These are phyloP conservation scores for Hylia prasina DNA, from an alignment of 2,113 vertebrate species.

Conservation along the genomic window DNA sequence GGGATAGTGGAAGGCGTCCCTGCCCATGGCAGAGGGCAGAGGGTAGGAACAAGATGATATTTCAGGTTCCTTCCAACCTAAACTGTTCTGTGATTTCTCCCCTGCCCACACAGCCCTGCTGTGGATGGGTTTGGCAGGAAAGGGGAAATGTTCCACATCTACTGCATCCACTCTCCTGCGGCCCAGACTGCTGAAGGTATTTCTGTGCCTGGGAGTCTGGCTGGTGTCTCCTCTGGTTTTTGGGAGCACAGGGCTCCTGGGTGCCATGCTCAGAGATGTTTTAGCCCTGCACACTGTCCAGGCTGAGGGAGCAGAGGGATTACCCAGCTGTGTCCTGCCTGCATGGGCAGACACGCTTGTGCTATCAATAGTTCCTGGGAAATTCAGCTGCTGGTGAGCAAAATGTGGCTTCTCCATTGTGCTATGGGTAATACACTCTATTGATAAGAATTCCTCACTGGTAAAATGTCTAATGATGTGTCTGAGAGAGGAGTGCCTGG, in stretches of 20 bases:
- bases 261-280: background rate
- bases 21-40: background rate
- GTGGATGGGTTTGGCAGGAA: background rate
- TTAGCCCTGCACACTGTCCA: background rate
- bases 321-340: background rate
- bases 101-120: background rate
- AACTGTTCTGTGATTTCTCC: background rate
- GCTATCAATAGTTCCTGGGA: background rate
- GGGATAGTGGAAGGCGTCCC: background rate
- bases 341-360: background rate
- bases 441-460: slow-evolving; percentile 17
- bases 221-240: background rate
- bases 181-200: background rate
- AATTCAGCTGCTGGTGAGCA: background rate
- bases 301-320: background rate
- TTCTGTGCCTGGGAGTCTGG: background rate
- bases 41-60: background rate
- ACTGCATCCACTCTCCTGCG: background rate
- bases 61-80: background rate
- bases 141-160: background rate
- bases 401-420: background rate
- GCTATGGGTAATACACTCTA: background rate
- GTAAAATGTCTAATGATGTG: slow-evolving; percentile 3
- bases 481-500: background rate
- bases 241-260: background rate